Evolutionary conservation across 1,140 invertebrate species (phyloP).

Genomic region (Wasmannia auropunctata): DNA sequence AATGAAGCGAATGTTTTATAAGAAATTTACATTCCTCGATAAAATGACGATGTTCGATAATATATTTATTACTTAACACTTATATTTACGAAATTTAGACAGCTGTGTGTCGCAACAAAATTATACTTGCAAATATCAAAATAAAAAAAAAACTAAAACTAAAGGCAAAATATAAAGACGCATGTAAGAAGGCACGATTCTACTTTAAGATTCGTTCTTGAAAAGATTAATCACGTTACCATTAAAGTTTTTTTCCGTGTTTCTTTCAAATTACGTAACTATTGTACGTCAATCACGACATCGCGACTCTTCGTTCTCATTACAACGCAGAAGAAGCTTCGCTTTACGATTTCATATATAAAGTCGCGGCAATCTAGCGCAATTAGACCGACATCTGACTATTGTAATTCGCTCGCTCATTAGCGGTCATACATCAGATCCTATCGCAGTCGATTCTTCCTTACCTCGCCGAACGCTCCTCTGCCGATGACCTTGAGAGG

Average conservation of each 20-base stretch:
- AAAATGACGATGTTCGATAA: background rate
- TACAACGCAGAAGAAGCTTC: background rate
- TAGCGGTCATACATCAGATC: background rate
- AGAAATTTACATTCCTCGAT: background rate
- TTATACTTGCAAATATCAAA: background rate
- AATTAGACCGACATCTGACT: background rate
- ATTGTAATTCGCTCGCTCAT: background rate
- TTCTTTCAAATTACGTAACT: background rate
- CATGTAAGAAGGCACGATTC: too few relatives aligned
- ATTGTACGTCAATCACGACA: background rate
- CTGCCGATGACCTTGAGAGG: slow-evolving; percentile 98
- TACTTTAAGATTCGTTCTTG: too few relatives aligned
- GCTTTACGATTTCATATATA: background rate
- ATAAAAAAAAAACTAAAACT: background rate
- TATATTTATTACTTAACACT: background rate
- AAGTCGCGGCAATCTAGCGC: background rate
- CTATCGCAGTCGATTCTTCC: slow-evolving; percentile 1
- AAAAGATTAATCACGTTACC: too few relatives aligned
- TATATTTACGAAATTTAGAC: background rate
- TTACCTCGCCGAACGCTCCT: slow-evolving; percentile 98
- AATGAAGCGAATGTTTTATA: background rate
- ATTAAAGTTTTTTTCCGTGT: background rate
- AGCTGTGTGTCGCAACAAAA: background rate
- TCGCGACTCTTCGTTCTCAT: background rate
- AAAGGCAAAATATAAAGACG: background rate